phyloP scores from a whole-genome alignment of 2,888 invertebrate genomes.

The Ametastegia equiseti region DNA sequence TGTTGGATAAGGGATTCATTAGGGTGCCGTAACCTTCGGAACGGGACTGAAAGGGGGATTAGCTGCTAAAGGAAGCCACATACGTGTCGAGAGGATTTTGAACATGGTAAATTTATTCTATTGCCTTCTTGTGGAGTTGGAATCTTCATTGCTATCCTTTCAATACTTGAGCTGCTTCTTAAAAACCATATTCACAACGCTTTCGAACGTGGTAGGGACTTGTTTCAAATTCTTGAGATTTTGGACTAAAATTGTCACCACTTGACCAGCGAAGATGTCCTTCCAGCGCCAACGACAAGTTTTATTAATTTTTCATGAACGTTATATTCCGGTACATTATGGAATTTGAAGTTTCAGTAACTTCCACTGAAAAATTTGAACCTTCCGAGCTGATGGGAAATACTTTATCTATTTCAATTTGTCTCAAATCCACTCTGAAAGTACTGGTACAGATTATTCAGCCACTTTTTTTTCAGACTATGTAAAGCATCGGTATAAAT shows the following conservation, averaged over 20 bases:
- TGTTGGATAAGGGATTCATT: background rate
- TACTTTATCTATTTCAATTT: no score
- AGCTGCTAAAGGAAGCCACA: background rate
- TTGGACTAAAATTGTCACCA: background rate
- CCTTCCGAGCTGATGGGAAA: no score
- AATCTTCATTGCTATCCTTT: background rate
- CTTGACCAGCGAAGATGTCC: no score
- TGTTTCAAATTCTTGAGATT: background rate
- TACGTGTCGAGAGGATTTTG: background rate
- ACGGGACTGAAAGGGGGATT: background rate
- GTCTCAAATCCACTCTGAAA: no score
- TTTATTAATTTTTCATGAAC: background rate
- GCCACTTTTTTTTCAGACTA: no score
- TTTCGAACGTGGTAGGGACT: background rate
- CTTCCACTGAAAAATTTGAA: no score
- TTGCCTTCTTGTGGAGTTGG: background rate
- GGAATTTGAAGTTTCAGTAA: background rate
- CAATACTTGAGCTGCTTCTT: background rate
- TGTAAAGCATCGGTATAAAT: no score
- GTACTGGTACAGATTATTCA: no score
- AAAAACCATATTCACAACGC: background rate
- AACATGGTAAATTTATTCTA: background rate
- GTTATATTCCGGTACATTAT: background rate
- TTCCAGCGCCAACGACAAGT: background rate
- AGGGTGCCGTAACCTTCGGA: background rate